phyloP scores from a whole-genome alignment of 2,888 invertebrate genomes.

The Rosalia funebris region DNA sequence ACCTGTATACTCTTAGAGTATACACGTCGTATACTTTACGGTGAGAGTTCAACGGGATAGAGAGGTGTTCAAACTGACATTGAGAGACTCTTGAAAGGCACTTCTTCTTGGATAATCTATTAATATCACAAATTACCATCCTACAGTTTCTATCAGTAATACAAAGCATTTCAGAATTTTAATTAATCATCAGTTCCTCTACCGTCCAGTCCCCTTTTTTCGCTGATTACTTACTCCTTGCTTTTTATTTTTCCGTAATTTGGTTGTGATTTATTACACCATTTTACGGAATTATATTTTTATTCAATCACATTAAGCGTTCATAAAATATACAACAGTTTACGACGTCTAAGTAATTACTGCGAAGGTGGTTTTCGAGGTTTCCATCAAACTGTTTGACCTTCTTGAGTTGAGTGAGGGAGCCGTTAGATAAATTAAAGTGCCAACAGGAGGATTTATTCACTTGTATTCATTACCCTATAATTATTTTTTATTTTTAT shows the following conservation, averaged over 20 bases:
- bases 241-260: not conserved
- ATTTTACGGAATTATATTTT: not conserved
- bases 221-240: not conserved
- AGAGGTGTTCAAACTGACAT: too few relatives aligned
- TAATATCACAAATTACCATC: too few relatives aligned
- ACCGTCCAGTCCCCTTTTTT: not conserved
- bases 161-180: too few relatives aligned
- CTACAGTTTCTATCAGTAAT: too few relatives aligned
- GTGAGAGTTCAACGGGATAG: too few relatives aligned
- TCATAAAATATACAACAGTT: not conserved
- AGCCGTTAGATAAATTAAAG: not conserved
- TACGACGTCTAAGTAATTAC: not conserved
- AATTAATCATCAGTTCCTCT: not conserved
- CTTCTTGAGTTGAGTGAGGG: not conserved
- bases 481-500: too few relatives aligned
- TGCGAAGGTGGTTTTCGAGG: not conserved
- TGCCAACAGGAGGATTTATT: not conserved
- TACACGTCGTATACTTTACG: too few relatives aligned
- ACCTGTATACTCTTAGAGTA: too few relatives aligned
- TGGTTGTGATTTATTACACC: not conserved
- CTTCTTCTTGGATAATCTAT: too few relatives aligned
- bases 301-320: not conserved
- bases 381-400: not conserved
- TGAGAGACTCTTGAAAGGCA: too few relatives aligned
- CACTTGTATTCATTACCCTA: too few relatives aligned